Base-by-base conservation (phyloP, 2,797 vertebrate genomes). In the Distichodus sexfasciatus region DNA sequence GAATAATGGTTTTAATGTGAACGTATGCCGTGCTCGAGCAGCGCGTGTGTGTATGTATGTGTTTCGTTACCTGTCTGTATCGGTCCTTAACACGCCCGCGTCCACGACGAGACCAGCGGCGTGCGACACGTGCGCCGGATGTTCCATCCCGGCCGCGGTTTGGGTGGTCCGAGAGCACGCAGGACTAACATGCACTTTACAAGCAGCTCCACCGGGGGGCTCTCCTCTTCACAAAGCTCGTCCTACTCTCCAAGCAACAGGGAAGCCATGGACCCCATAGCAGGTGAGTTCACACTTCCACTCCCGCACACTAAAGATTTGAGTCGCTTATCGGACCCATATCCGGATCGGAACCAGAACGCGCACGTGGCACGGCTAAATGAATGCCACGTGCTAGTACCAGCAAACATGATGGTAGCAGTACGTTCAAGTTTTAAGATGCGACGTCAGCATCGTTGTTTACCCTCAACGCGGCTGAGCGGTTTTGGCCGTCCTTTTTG, bases 121-220 rank as follows among this genome's bases (percentile, higher is more conserved):
- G 96, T 98, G 82, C 95, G 97, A 81, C 97, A 99, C 31, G 96
- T 99, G 85, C 96, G 96, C 86, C 91, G 97, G 89, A 98, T 99
- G 96, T 98, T 99, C 87, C 97, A 98, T 88, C 97, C 96, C 24
- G 96, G 97, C 38, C 91, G 96, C 77, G 97, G 97, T 33, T 83
- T 99, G 75, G 97, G 97, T 36, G 96, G 96, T 60, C 94, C 97
- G 76, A 92, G 97, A 79, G 96, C 96, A 55, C 95, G 97, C 79
- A 91, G 97, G 89, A 97, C 97, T 89, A 99, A 99, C 93, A 98
- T 99, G 97, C 97, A 99, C 96, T 99, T 99, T 98, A 98, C 96
- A 88, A 98, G 91, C 87, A 95, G 94, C 89, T 98, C 97, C 79
- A 90, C 93, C 53, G 95, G 94, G 77, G 97, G 94, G 54, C 95